These are phyloP conservation scores for Bolborhynchus lineola DNA, from an alignment of 2,113 vertebrate genomes.

Conservation along the genomic window DNA sequence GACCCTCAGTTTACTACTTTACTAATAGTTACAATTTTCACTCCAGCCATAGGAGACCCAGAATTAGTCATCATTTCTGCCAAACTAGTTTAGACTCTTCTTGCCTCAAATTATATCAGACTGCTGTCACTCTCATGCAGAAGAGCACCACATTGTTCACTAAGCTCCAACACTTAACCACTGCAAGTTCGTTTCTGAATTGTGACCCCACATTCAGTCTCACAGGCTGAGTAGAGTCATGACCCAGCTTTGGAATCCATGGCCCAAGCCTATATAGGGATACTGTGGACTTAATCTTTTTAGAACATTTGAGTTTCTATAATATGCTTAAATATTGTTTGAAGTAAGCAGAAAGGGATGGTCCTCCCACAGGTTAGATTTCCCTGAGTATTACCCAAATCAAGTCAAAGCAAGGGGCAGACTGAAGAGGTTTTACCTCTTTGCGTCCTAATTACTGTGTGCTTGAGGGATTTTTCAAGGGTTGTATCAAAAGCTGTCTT, in stretches of 20 bases:
- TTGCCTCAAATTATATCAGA: not conserved
- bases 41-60: not conserved
- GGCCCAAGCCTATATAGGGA: not conserved
- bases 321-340: not conserved
- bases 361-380: not conserved
- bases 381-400: not conserved
- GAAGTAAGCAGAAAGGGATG: not conserved
- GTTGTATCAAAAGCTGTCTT: not conserved
- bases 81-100: not conserved
- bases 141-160: not conserved
- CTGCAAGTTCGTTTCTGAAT: not conserved
- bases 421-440: not conserved
- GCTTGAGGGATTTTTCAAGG: not conserved
- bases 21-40: not conserved
- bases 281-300: not conserved
- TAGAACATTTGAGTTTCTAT: not conserved
- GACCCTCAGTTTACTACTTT: not conserved
- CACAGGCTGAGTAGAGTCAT: not conserved
- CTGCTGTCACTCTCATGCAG: not conserved
- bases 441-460: rapidly evolving
- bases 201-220: not conserved
- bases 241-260: not conserved
- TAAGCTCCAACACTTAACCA: not conserved
- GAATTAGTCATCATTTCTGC: not conserved
- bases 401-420: not conserved